Evolutionary conservation across 2,888 invertebrate genomes (phyloP).

Genomic region (Lampropteryx suffumata): DNA sequence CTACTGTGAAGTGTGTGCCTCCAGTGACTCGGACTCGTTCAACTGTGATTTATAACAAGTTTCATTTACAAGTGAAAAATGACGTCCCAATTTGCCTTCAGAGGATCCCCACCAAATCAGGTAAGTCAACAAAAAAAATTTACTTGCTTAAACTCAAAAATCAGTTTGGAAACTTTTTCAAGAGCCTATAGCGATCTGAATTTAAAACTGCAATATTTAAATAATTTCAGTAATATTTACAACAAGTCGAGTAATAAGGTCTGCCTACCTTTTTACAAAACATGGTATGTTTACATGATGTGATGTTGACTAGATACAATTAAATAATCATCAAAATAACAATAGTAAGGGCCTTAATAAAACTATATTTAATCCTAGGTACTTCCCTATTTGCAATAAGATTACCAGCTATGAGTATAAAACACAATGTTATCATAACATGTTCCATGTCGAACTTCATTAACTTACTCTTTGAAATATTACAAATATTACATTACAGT

Average conservation of each 20-base stretch:
- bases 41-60: conserved; percentile 34
- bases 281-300: conserved; percentile 28
- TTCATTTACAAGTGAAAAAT: conserved; percentile 62
- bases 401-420: too few species aligned
- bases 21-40: conserved; percentile 22
- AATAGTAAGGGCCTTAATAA: too few species aligned
- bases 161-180: conserved; percentile 27
- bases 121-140: conserved; percentile 48
- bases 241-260: neutral
- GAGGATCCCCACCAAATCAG: conserved; percentile 81
- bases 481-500: too few species aligned
- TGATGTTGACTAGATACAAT: too few species aligned
- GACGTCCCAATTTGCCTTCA: conserved; percentile 81
- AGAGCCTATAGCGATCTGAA: conserved; percentile 48
- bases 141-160: conserved; percentile 14
- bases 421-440: too few species aligned
- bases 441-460: too few species aligned
- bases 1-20: conserved; percentile 77
- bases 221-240: conserved; percentile 10
- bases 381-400: too few species aligned
- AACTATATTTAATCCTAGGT: too few species aligned
- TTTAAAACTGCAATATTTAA: conserved; percentile 2
- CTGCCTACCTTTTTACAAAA: neutral
- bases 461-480: too few species aligned
- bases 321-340: too few species aligned